Evolutionary conservation across 2,888 invertebrate species (phyloP).

Genomic region (Luperina testacea): DNA sequence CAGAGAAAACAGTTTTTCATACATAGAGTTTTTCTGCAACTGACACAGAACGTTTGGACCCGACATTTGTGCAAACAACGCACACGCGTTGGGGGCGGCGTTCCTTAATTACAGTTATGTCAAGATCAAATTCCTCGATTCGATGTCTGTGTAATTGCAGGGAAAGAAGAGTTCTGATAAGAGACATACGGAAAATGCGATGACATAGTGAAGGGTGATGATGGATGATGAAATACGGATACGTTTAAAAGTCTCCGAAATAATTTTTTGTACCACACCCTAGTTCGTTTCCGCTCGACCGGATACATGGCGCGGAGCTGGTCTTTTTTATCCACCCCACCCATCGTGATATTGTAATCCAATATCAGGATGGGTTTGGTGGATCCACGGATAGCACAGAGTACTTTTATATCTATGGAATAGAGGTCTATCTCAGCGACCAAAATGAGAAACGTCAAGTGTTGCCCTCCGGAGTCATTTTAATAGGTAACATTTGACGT

Average conservation of each 20-base stretch:
- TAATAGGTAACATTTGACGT: too few species aligned
- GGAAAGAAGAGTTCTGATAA: neutral
- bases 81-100: too few species aligned
- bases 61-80: too few species aligned
- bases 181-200: neutral
- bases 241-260: neutral
- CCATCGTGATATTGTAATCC: neutral
- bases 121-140: neutral
- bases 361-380: neutral
- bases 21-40: neutral
- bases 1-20: neutral
- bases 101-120: fast-evolving
- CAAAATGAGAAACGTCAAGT: too few species aligned
- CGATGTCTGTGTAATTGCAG: neutral
- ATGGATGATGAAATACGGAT: neutral
- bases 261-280: neutral
- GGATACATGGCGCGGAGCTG: too few species aligned
- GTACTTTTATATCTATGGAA: too few species aligned
- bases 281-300: neutral
- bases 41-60: neutral
- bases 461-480: too few species aligned
- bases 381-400: neutral
- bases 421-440: too few species aligned
- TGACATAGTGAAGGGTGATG: neutral
- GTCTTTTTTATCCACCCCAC: too few species aligned